Evolutionary conservation across 2,113 vertebrate species (phyloP).

Genomic region (Isichthys henryi): DNA sequence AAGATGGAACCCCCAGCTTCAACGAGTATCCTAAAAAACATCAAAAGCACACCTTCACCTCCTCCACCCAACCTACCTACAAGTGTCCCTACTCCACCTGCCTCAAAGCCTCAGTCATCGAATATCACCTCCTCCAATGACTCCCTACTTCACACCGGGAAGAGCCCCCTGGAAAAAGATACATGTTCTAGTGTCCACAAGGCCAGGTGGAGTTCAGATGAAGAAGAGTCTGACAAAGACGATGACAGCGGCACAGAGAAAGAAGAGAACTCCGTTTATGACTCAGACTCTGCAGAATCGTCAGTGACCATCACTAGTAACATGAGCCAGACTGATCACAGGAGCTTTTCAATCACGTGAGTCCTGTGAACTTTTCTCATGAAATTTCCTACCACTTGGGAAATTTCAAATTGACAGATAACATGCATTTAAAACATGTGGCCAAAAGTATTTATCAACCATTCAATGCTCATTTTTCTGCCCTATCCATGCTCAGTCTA

Average conservation of each 20-base stretch:
- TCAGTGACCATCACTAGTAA: slow-evolving; percentile 60
- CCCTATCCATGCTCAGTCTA: slow-evolving; percentile 43
- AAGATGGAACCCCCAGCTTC: background rate
- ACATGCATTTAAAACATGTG: background rate
- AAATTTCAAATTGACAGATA: background rate
- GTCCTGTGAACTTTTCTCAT: slow-evolving; percentile 9
- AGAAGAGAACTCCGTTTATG: slow-evolving; percentile 55
- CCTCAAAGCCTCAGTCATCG: background rate
- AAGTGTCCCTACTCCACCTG: background rate
- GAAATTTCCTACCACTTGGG: background rate
- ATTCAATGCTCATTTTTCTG: background rate
- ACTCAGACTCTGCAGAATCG: slow-evolving; percentile 63
- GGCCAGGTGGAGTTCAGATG: slow-evolving; percentile 42
- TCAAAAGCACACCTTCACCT: background rate
- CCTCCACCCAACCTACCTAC: background rate
- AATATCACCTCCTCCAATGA: background rate
- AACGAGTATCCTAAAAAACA: background rate
- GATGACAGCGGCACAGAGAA: slow-evolving; percentile 52
- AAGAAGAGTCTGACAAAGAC: slow-evolving; percentile 35
- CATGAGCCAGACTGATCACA: slow-evolving; percentile 56
- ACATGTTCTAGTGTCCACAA: slow-evolving; percentile 30
- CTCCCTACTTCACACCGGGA: background rate
- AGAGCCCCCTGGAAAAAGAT: background rate
- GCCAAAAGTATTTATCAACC: background rate
- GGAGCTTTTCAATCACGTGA: slow-evolving; percentile 62